phyloP scores from a whole-genome alignment of 1,140 invertebrate genomes.

The Heliconius eleuchia region DNA sequence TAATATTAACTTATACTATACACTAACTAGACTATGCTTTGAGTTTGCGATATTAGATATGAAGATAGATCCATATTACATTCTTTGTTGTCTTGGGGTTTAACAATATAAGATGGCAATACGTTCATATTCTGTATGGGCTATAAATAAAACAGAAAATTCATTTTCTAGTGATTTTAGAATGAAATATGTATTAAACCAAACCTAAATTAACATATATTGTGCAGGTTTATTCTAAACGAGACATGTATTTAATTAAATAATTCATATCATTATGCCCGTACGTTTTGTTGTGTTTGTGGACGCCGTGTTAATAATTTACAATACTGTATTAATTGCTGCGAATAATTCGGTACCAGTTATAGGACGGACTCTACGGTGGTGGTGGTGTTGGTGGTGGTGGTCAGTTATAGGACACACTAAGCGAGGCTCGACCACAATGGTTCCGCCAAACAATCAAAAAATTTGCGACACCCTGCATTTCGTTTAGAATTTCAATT shows the following conservation, averaged over 20 bases:
- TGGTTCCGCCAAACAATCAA: not conserved
- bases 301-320: slow-evolving; percentile 7
- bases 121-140: not conserved
- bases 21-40: too few species aligned
- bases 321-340: slow-evolving; percentile 13
- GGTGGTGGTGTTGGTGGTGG: too few species aligned
- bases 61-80: too few species aligned
- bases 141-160: not conserved
- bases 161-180: not conserved
- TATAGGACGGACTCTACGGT: not conserved
- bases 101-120: too few species aligned
- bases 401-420: not conserved
- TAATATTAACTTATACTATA: too few species aligned
- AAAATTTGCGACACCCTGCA: not conserved
- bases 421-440: not conserved
- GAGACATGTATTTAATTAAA: slow-evolving; percentile 3
- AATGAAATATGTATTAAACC: not conserved
- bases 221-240: not conserved
- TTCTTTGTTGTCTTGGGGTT: too few species aligned
- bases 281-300: not conserved
- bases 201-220: not conserved
- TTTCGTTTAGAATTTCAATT: slow-evolving; percentile 11
- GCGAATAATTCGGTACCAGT: too few species aligned
- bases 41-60: too few species aligned
- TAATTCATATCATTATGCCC: not conserved